Conservation (phyloP, 2,888 invertebrate species). For the Hanleya hanleyi region DNA sequence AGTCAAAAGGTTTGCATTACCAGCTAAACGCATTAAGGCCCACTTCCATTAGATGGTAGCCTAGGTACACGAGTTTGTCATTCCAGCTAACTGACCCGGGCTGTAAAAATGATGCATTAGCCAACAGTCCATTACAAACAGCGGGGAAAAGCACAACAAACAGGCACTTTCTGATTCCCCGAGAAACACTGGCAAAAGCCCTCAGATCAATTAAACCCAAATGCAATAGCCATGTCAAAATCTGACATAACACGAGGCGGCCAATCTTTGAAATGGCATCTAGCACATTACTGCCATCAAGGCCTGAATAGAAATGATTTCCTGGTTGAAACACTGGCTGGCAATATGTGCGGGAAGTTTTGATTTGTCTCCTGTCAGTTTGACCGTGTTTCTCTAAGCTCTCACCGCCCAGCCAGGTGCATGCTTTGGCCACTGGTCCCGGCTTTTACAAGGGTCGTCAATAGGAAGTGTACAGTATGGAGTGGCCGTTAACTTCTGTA, state of each 20-base stretch:
- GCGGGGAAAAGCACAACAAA: constrained; percentile 11
- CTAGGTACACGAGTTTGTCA: constrained; percentile 14
- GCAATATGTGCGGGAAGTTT: neutral
- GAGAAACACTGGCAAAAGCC: constrained; percentile 7
- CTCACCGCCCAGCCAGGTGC: too few relatives aligned
- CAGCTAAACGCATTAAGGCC: constrained; percentile 10
- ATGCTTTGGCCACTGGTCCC: neutral
- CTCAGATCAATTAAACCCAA: constrained; percentile 13
- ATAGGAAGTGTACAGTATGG: neutral
- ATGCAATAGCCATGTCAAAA: constrained; percentile 15
- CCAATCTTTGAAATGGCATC: constrained; percentile 8
- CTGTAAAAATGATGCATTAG: constrained; percentile 11
- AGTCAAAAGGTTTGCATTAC: constrained; percentile 8
- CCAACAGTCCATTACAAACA: constrained; percentile 15
- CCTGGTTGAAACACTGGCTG: constrained; percentile 5
- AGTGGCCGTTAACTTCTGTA: neutral
- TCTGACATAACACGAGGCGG: constrained; percentile 9
- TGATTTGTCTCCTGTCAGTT: constrained; percentile 7
- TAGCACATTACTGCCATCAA: constrained; percentile 7
- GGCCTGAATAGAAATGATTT: constrained; percentile 9
- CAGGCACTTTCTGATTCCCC: constrained; percentile 7
- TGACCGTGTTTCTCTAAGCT: too few relatives aligned
- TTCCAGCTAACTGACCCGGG: constrained; percentile 6
- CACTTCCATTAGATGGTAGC: constrained; percentile 5
- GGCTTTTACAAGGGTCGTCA: constrained; percentile 3